Evolutionary conservation across 2,888 invertebrate genomes (phyloP).

Genomic region (Philereme transversata): DNA sequence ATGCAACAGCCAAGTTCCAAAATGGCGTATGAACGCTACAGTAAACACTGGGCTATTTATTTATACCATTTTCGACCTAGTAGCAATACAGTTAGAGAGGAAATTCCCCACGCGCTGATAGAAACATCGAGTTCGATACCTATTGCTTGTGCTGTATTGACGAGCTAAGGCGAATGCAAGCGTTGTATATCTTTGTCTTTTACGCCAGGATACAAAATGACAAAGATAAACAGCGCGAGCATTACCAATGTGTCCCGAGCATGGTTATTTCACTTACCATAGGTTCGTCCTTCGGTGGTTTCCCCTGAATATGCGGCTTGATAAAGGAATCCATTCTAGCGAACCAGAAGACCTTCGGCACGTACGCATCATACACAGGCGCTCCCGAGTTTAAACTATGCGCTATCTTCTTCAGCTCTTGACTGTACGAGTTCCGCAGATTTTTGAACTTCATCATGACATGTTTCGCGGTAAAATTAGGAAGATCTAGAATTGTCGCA

Average conservation of each 20-base stretch:
- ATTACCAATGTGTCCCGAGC: too few species aligned
- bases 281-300: neutral
- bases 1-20: constrained; percentile 13
- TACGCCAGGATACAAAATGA: too few species aligned
- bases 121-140: too few species aligned
- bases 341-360: constrained; percentile 57
- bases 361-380: constrained; percentile 40
- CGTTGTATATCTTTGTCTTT: too few species aligned
- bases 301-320: constrained; percentile 49
- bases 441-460: constrained; percentile 66
- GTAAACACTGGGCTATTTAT: too few species aligned
- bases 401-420: constrained; percentile 61
- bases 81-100: too few species aligned
- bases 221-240: too few species aligned
- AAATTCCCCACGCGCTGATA: too few species aligned
- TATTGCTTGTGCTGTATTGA: too few species aligned
- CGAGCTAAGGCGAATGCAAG: too few species aligned
- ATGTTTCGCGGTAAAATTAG: constrained; percentile 54
- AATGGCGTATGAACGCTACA: constrained; percentile 4
- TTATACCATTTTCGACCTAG: too few species aligned
- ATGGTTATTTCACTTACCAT: constrained; percentile 1
- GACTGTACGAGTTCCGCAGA: constrained; percentile 61
- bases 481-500: constrained; percentile 50
- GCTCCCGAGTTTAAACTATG: constrained; percentile 23
- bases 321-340: constrained; percentile 58